Base-by-base conservation (phyloP, 2,797 vertebrate genomes). In the Scomberomorus guttatus region DNA sequence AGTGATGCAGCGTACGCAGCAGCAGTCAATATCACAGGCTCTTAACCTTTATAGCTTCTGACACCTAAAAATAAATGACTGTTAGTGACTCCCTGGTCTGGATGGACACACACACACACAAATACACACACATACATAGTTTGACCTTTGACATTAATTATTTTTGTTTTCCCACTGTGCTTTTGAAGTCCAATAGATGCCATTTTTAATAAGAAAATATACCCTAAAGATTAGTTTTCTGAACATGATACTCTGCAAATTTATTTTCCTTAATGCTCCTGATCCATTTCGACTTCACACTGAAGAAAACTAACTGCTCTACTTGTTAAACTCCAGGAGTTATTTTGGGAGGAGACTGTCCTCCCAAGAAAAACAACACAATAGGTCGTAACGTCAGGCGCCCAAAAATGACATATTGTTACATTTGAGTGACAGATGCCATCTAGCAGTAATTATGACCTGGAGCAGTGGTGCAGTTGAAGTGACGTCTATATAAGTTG, bases 31-130 rank as follows among this genome's bases (percentile, higher is more conserved):
- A 89, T 56, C 62, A 66, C 82, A 67, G 72, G 37, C 80, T 85
- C 64, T 87, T 86, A 85, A 85, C 81, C 80, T 82, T 83, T 84
- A 90, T 75, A 65, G 77, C 61, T 82, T 74, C 37, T 84, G 87
- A 91, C 84, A 81, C 59, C 2, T 67, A 46, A 64, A 88, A 79
- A 72, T 57, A 82, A 87, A 80, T 72, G 65, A 57, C 60, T 57
- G 48, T 55, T 1, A n/a, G 58, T 60, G 59, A 70, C 17, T 70
- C 32, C 17, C 13, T 2, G n/a, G 13, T n/a, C n/a, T 51, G 50
- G 32, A 55, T 4, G 29, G 1, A 72, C 66, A 72, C 48, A 48
- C 10, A 61, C 51, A 72, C 39, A 48, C 10, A 61, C 8, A 37
- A 32, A 32, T 8, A 37, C 37, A 71, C 66, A 72, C 39, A 48